Conservation (phyloP, 2,888 invertebrate species). For the Heliconius ethilla region DNA sequence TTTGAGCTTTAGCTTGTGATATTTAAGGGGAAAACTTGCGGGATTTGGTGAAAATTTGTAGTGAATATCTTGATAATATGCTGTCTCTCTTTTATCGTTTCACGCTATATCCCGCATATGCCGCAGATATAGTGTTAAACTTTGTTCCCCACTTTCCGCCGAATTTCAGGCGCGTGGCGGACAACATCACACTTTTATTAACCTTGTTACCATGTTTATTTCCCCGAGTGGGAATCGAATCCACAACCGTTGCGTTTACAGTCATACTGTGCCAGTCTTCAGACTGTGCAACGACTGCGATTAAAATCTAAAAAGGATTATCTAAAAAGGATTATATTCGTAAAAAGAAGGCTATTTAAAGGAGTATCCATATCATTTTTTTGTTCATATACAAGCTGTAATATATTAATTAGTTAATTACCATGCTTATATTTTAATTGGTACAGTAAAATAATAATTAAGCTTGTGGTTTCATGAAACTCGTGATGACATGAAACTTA, state of each 20-base stretch:
- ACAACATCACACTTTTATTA: too few relatives aligned
- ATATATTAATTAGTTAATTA: not conserved
- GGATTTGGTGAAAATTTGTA: not conserved
- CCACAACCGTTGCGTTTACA: too few relatives aligned
- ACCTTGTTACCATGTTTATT: too few relatives aligned
- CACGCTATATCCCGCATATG: not conserved
- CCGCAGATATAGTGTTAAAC: too few relatives aligned
- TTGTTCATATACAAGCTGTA: not conserved
- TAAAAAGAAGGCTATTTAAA: too few relatives aligned
- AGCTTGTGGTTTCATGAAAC: not conserved
- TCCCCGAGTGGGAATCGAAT: too few relatives aligned
- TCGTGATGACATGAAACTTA: not conserved
- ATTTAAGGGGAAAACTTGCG: not conserved
- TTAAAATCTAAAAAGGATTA: too few relatives aligned
- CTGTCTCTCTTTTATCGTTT: not conserved
- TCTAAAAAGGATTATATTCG: too few relatives aligned
- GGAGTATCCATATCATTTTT: not conserved
- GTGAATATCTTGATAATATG: not conserved
- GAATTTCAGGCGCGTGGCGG: too few relatives aligned
- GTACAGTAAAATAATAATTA: not conserved
- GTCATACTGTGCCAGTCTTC: too few relatives aligned
- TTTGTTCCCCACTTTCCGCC: too few relatives aligned
- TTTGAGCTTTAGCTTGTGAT: conserved; percentile 1
- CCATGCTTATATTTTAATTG: not conserved
- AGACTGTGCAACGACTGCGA: too few relatives aligned